Percentiles rank a stretch among this genome's conserved stretches.
phyloP scores from a whole-genome alignment of 1,140 invertebrate species.

The Leucophenga varia region DNA sequence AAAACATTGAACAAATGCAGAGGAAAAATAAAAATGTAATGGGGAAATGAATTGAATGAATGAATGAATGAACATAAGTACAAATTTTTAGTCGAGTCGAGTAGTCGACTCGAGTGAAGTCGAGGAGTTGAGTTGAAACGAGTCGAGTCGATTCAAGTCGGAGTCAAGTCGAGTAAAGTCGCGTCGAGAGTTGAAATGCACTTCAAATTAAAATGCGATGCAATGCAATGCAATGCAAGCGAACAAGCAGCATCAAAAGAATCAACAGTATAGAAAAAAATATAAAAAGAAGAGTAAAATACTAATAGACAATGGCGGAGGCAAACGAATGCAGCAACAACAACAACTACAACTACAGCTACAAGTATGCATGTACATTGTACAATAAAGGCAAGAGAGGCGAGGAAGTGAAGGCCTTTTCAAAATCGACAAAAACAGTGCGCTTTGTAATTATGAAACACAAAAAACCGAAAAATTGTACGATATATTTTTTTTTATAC shows the following conservation, averaged over 20 bases:
- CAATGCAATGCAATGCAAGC: too few species aligned
- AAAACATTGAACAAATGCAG: background rate
- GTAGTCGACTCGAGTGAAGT: background rate
- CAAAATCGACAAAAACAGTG: too few species aligned
- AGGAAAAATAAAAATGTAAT: conserved; percentile 30
- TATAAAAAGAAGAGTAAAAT: conserved; percentile 52
- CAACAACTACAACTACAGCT: background rate
- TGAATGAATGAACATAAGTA: conserved; percentile 54
- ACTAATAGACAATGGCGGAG: conserved; percentile 50
- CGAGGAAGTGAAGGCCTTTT: too few species aligned
- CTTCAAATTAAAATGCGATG: conserved; percentile 53
- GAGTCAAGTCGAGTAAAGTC: too few species aligned
- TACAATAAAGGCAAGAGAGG: too few species aligned
- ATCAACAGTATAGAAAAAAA: conserved; percentile 52
- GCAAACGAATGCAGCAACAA: conserved; percentile 4
- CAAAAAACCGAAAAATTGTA: too few species aligned
- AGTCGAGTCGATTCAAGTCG: too few species aligned
- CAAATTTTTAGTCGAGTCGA: conserved; percentile 32
- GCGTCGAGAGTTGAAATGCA: conserved; percentile 41
- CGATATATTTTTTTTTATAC: too few species aligned
- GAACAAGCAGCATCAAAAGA: conserved; percentile 53
- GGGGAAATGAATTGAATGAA: conserved; percentile 53
- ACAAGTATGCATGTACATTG: too few species aligned
- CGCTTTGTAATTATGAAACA: too few species aligned
- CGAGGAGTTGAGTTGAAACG: too few species aligned